Evolutionary conservation across 2,888 invertebrate genomes (phyloP).

Genomic region (Blera fallax): DNA sequence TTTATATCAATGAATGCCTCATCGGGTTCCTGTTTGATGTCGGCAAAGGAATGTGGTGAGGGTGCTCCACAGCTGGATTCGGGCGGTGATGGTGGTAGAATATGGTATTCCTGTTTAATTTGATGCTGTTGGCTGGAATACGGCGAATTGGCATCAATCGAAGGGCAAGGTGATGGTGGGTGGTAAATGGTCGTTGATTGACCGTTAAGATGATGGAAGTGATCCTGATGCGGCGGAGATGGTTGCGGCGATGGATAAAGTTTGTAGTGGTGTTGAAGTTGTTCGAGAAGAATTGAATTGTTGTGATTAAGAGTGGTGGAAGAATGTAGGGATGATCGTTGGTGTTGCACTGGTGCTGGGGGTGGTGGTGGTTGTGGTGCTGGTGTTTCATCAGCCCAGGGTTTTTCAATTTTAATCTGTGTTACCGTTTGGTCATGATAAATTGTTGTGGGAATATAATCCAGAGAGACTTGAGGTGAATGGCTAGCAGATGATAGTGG

Average conservation of each 20-base stretch:
- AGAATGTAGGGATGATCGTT: conserved; percentile 53
- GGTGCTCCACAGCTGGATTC: conserved; percentile 83
- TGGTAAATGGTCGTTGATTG: conserved; percentile 53
- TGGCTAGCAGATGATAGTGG: conserved; percentile 29
- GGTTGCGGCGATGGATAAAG: conserved; percentile 70
- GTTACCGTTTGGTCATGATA: conserved; percentile 75
- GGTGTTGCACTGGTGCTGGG: conserved; percentile 63
- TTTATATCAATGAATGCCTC: conserved; percentile 80
- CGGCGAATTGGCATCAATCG: conserved; percentile 76
- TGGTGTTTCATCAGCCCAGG: conserved; percentile 75
- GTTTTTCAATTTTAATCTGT: conserved; percentile 80
- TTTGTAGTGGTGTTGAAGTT: conserved; percentile 74
- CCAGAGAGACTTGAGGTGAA: conserved; percentile 67
- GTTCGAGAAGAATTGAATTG: conserved; percentile 74
- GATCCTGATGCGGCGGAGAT: conserved; percentile 55
- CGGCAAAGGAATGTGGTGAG: conserved; percentile 82
- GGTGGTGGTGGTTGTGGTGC: conserved; percentile 21
- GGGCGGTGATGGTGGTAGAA: conserved; percentile 85
- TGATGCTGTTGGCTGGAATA: conserved; percentile 38
- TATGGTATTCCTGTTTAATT: conserved; percentile 82
- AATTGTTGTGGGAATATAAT: conserved; percentile 77
- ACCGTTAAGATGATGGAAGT: conserved; percentile 55
- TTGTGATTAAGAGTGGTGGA: conserved; percentile 60
- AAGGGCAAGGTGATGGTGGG: conserved; percentile 79
- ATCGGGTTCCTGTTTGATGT: conserved; percentile 80